Conservation (phyloP, 2,113 vertebrate species). For the Ahaetulla prasina region DNA sequence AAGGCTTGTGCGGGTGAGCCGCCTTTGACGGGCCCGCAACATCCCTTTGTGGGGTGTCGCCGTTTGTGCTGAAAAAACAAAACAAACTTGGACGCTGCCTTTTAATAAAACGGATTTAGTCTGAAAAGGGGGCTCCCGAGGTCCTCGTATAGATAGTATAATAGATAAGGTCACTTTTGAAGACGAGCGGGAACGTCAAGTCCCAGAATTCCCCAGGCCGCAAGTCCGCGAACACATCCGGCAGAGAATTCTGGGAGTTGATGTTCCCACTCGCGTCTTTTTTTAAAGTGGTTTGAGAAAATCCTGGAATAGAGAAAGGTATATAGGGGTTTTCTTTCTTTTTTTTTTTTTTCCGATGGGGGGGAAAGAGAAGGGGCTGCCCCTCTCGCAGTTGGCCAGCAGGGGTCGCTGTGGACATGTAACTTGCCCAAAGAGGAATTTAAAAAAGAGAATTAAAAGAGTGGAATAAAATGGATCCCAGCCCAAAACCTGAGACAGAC, state of each 20-base stretch:
- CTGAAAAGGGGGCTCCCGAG: background rate
- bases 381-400: background rate
- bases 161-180: background rate
- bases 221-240: fast-evolving
- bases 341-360: too few relatives aligned
- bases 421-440: background rate
- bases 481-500: background rate
- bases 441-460: background rate
- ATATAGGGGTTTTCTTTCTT: background rate
- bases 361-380: background rate
- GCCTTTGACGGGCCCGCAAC: background rate
- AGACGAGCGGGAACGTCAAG: background rate
- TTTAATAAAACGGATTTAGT: background rate
- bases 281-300: background rate
- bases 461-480: background rate
- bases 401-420: slow-evolving; percentile 19
- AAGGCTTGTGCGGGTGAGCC: background rate
- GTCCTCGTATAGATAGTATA: background rate
- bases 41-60: background rate
- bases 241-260: background rate
- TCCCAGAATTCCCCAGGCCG: background rate
- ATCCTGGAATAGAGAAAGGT: background rate
- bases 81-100: background rate
- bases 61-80: background rate
- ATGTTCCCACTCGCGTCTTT: background rate